These are phyloP conservation scores for Moxostoma hubbsi DNA, from an alignment of 2,797 vertebrate genomes.

Conservation along the genomic window DNA sequence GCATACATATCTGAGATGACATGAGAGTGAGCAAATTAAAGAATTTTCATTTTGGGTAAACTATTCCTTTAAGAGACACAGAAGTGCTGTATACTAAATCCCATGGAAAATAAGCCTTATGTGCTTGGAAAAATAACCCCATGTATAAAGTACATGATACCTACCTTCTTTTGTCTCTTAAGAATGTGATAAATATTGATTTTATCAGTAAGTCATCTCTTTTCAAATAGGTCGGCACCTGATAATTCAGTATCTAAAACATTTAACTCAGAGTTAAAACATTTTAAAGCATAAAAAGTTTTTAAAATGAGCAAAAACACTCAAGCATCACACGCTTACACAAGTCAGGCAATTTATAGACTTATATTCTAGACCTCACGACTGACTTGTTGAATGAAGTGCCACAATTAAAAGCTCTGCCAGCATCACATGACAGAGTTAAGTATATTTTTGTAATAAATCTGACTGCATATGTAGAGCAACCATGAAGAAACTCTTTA, in stretches of 20 bases:
- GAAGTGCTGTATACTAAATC: conserved; percentile 15
- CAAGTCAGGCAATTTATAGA: conserved; percentile 2
- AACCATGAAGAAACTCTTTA: conserved; percentile 17
- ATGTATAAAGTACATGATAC: not conserved
- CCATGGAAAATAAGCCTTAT: conserved; percentile 5
- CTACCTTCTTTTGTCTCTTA: not conserved
- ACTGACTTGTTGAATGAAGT: conserved; percentile 10
- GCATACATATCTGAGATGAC: too few relatives aligned
- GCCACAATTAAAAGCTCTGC: not conserved
- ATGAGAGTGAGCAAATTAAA: too few relatives aligned
- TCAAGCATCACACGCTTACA: conserved; percentile 4
- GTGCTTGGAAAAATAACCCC: not conserved
- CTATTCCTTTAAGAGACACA: not conserved
- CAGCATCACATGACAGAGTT: conserved; percentile 1
- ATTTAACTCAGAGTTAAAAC: not conserved
- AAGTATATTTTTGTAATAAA: conserved; percentile 5
- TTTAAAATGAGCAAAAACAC: conserved; percentile 20
- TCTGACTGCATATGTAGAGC: conserved; percentile 16
- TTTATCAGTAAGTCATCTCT: not conserved
- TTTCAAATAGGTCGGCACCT: conserved; percentile 13
- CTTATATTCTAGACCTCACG: conserved; percentile 2
- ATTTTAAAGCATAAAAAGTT: conserved; percentile 12
- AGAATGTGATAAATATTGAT: not conserved
- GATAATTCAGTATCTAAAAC: conserved; percentile 9
- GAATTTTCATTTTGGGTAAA: too few relatives aligned